Evolutionary conservation across 2,888 invertebrate species (phyloP).

Genomic region (Pyrocoelia pectoralis): DNA sequence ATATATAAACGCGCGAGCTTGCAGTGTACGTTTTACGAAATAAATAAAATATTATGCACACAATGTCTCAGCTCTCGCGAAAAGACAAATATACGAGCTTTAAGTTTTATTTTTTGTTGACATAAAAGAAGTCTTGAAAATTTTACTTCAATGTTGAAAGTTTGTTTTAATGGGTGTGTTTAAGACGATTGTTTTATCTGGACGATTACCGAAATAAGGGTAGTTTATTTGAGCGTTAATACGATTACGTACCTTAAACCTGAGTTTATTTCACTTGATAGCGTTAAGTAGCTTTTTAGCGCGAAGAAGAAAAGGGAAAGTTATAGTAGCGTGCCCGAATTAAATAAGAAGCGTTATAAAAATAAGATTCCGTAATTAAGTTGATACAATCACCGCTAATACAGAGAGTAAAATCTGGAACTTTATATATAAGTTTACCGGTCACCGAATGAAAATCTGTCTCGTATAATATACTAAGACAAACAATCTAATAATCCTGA

Average conservation of each 20-base stretch:
- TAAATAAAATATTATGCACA: constrained; percentile 35
- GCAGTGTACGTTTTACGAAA: constrained; percentile 28
- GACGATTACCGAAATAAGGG: no score
- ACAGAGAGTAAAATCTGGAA: constrained; percentile 1
- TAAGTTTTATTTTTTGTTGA: constrained; percentile 4
- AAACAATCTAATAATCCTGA: constrained; percentile 23
- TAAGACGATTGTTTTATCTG: no score
- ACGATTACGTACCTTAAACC: no score
- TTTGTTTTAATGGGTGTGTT: no score
- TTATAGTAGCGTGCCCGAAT: no score
- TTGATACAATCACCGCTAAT: background rate
- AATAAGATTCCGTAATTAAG: no score
- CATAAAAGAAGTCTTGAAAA: background rate
- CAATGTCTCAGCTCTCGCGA: constrained; percentile 16
- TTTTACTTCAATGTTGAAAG: background rate
- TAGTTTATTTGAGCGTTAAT: no score
- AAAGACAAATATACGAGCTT: constrained; percentile 7
- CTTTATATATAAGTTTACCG: background rate
- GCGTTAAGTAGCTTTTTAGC: no score
- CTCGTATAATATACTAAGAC: background rate
- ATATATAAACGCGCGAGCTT: constrained; percentile 20
- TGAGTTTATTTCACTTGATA: no score
- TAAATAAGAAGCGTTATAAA: no score
- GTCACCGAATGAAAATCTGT: constrained; percentile 12
- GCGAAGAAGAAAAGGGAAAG: no score